These are phyloP conservation scores for Numenius arquata DNA, from an alignment of 2,113 vertebrate genomes.

Conservation along the genomic window DNA sequence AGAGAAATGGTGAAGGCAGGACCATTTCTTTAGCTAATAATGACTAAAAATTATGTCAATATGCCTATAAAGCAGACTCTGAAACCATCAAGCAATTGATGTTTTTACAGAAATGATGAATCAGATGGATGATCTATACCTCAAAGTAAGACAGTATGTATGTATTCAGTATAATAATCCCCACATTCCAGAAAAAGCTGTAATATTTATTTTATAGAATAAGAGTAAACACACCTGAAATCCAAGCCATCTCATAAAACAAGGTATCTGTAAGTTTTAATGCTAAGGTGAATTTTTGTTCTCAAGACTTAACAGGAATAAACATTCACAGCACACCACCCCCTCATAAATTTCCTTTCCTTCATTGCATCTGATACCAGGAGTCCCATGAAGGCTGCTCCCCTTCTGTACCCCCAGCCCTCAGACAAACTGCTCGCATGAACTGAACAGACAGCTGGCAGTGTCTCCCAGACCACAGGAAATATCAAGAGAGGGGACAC, in stretches of 20 bases:
- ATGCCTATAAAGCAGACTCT: neutral
- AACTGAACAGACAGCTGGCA: constrained; percentile 39
- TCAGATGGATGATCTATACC: neutral
- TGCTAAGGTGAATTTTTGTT: neutral
- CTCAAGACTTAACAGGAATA: neutral
- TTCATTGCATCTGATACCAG: neutral
- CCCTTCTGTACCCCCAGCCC: neutral
- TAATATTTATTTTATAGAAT: neutral
- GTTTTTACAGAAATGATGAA: neutral
- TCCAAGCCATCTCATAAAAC: neutral
- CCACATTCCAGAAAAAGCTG: neutral
- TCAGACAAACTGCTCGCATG: neutral
- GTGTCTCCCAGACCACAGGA: constrained; percentile 45
- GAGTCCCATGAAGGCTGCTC: neutral
- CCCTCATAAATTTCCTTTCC: neutral
- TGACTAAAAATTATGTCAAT: neutral
- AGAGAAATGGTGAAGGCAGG: neutral
- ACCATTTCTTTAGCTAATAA: neutral
- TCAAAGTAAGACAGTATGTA: neutral
- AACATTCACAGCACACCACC: neutral
- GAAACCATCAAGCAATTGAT: neutral
- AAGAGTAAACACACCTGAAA: neutral
- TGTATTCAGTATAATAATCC: neutral
- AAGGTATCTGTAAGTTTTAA: neutral
- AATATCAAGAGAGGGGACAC: constrained; percentile 56